These are phyloP conservation scores for Sebastes steindachneri DNA, from an alignment of 2,797 vertebrate species.

Conservation along the genomic window DNA sequence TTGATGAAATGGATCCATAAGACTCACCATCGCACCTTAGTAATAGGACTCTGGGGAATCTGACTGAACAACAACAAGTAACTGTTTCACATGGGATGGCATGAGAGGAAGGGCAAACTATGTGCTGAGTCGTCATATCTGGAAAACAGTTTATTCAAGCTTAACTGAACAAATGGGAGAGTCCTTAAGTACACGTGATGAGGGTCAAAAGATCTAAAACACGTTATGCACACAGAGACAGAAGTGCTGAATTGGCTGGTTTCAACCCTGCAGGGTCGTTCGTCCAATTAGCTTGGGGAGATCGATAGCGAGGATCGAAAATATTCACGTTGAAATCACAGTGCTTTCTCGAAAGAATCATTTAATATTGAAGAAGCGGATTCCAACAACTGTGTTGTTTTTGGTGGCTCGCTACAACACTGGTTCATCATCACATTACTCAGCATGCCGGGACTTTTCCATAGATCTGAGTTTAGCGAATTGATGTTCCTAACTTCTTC, in stretches of 20 bases:
- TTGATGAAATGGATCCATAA: conserved; percentile 22
- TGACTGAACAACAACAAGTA: conserved; percentile 17
- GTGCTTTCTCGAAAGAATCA: not conserved
- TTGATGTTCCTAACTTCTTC: not conserved
- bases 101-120: conserved; percentile 3
- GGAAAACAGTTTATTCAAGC: conserved; percentile 6
- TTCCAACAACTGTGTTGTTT: not conserved
- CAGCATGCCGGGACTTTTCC: not conserved
- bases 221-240: not conserved
- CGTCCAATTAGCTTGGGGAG: not conserved
- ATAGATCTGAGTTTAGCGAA: conserved; percentile 18
- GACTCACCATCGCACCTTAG: conserved; percentile 13
- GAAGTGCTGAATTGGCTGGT: conserved; percentile 12
- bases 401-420: not conserved
- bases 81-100: conserved; percentile 16
- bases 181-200: not conserved
- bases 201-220: conserved; percentile 1
- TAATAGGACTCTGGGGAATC: conserved; percentile 49
- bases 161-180: conserved; percentile 6
- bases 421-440: not conserved
- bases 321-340: not conserved
- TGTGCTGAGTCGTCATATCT: not conserved
- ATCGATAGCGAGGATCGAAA: conserved; percentile 3
- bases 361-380: not conserved
- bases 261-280: conserved; percentile 7